A percentile compares a stretch with the other conserved stretches of the same genome.
Conservation (phyloP, 2,797 vertebrate genomes). For the Typhlichthys eigenmanni region DNA sequence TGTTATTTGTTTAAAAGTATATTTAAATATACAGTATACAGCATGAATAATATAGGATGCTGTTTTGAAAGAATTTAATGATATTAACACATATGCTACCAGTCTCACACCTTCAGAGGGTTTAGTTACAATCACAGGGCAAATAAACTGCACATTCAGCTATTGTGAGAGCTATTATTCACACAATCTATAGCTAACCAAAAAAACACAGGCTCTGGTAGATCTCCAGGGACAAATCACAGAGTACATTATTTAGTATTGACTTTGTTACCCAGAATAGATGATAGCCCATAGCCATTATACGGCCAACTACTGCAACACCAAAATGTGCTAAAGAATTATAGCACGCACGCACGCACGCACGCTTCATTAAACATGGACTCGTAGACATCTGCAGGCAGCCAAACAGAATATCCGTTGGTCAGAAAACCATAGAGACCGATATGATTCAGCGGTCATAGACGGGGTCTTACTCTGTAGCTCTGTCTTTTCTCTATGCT, state of each 20-base stretch:
- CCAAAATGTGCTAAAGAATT: conserved; percentile 10
- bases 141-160: not conserved
- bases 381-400: too few relatives aligned
- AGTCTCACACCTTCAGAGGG: not conserved
- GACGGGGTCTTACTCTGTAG: conserved; percentile 37
- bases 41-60: not conserved
- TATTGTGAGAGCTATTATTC: conserved; percentile 2
- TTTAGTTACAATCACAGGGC: too few relatives aligned
- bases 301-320: conserved; percentile 13
- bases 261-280: conserved; percentile 17
- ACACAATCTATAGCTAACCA: conserved; percentile 18
- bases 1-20: too few relatives aligned
- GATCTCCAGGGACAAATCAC: conserved; percentile 30
- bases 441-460: conserved; percentile 16
- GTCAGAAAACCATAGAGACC: not conserved
- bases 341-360: too few relatives aligned
- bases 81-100: not conserved
- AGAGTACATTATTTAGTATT: conserved; percentile 47
- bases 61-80: not conserved
- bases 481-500: conserved; percentile 65
- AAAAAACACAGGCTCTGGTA: conserved; percentile 21
- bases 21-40: too few relatives aligned
- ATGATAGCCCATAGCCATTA: conserved; percentile 9
- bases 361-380: not conserved
- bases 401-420: too few relatives aligned